These are phyloP conservation scores for Drosophila peninsularis DNA, from an alignment of 2,888 invertebrate species.

Conservation along the genomic window DNA sequence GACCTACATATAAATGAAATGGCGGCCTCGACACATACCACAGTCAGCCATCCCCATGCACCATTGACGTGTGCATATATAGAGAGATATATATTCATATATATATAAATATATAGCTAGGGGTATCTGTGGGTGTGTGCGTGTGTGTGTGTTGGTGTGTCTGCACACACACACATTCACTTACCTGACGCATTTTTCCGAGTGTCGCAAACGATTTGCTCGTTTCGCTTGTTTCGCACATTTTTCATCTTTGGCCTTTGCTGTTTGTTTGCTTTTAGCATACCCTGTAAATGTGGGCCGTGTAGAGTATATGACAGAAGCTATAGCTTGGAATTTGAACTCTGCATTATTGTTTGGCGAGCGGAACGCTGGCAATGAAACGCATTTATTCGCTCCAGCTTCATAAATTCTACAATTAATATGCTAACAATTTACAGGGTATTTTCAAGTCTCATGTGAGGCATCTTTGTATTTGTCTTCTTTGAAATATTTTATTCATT, in stretches of 20 bases:
- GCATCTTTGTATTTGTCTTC: constrained; percentile 3
- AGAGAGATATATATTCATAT: constrained; percentile 14
- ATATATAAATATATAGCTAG: background rate
- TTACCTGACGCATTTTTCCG: constrained; percentile 65
- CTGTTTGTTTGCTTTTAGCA: constrained; percentile 12
- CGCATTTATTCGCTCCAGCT: too few species aligned
- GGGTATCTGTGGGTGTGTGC: constrained; percentile 8
- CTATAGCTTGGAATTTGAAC: too few species aligned
- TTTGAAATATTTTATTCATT: background rate
- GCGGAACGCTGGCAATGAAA: too few species aligned
- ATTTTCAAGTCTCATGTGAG: background rate
- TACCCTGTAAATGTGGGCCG: constrained; percentile 32
- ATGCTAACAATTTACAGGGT: constrained; percentile 8
- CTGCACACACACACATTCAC: constrained; percentile 29
- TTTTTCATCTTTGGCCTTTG: constrained; percentile 67
- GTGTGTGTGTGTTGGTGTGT: background rate
- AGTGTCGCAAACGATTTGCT: constrained; percentile 70
- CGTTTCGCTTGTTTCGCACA: constrained; percentile 68
- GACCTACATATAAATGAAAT: constrained; percentile 45
- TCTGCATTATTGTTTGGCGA: too few species aligned
- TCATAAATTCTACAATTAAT: too few species aligned
- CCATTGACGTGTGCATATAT: constrained; percentile 29
- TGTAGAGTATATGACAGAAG: background rate
- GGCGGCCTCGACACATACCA: constrained; percentile 53
- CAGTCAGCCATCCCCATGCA: constrained; percentile 33